Conservation (phyloP, 2,113 vertebrate genomes). For the Apus apus region DNA sequence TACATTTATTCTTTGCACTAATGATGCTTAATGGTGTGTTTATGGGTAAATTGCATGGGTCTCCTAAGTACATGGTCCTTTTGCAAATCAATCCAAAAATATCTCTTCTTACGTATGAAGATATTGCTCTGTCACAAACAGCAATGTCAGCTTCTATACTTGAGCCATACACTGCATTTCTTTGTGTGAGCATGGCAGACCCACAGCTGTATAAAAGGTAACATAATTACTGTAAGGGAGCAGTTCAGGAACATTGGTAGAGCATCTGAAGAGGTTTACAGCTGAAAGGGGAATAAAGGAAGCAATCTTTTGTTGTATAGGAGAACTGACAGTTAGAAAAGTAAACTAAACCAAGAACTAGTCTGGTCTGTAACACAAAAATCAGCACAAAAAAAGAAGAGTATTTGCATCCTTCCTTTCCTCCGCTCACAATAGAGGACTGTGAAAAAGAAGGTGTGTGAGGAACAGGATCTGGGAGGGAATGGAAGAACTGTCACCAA, state of each 20-base stretch:
- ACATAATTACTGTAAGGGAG: background rate
- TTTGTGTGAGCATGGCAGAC: background rate
- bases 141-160: constrained; percentile 36
- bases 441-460: background rate
- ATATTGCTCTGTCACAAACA: constrained; percentile 46
- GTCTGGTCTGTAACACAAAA: background rate
- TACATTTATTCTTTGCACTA: constrained; percentile 74
- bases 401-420: background rate
- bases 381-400: background rate
- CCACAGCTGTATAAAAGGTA: background rate
- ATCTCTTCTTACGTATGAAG: constrained; percentile 6
- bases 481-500: constrained; percentile 13
- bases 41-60: constrained; percentile 76
- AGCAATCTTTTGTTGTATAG: background rate
- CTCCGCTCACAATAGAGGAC: background rate
- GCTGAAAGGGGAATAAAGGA: background rate
- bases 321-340: background rate
- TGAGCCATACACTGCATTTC: constrained; percentile 33
- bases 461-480: background rate
- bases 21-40: constrained; percentile 73
- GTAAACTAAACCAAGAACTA: background rate
- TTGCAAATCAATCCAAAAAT: constrained; percentile 64
- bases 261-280: background rate
- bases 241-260: background rate
- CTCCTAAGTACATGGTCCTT: constrained; percentile 74